Conservation (phyloP, 2,797 vertebrate species). For the Carcharodon carcharias region DNA sequence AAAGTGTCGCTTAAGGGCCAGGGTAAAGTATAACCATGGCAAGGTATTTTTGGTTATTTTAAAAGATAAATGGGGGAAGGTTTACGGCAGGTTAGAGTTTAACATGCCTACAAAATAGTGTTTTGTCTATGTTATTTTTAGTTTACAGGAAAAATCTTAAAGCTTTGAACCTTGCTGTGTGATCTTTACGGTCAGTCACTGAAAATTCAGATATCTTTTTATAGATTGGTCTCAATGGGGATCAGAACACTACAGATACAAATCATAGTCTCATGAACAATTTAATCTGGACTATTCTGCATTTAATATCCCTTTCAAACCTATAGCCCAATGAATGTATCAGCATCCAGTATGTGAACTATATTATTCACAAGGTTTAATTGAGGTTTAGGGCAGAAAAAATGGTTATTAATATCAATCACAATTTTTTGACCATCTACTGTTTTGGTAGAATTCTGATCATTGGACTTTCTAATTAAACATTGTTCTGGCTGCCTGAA, state of each 20-base stretch:
- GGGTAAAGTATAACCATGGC: no score
- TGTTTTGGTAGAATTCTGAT: neutral
- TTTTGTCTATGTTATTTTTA: no score
- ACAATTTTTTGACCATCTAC: neutral
- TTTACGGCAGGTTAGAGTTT: no score
- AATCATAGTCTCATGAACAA: neutral
- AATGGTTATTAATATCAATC: neutral
- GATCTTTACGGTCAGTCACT: no score
- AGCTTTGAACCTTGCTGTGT: no score
- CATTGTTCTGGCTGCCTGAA: neutral
- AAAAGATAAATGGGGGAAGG: no score
- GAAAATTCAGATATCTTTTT: no score
- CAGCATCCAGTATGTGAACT: neutral
- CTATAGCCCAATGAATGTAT: neutral
- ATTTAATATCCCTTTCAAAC: neutral
- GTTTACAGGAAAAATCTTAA: no score
- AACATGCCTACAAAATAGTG: no score
- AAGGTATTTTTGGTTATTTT: no score
- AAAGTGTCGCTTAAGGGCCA: no score
- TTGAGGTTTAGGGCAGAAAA: neutral
- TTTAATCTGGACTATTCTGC: neutral
- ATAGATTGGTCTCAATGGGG: no score
- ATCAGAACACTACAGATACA: neutral
- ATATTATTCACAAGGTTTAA: neutral
- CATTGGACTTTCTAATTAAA: neutral